Base-by-base conservation (phyloP, 2,888 invertebrate species). In the Eugnorisma glareosa region DNA sequence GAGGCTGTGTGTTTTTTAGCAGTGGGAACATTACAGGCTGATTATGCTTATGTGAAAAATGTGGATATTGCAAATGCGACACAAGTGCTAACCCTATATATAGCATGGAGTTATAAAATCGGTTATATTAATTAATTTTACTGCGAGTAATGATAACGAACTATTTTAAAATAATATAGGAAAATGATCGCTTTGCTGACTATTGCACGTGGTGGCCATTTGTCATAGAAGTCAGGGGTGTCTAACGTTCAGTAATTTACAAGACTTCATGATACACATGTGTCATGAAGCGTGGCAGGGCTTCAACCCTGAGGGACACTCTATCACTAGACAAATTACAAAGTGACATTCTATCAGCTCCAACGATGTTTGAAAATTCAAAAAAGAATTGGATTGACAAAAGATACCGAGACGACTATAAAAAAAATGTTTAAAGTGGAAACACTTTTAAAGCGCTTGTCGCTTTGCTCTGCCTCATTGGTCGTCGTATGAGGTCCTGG, bases 151-250 rank as follows among this genome's bases (percentile, higher is more conserved):
- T 21, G 43, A 43, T 37, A 57, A 8, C 13, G 11, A 37, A n/a
- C n/a, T 18, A 31, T 45, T 67, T 0, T 68, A 18, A 31, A 18
- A 13, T 6, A 13, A 2, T 13, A 24, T 63, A 63, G 24, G 31
- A 43, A 71, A 70, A 43, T 73, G 10, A 73, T 73, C 57, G 24
- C 57, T 24, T 73, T 1, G 15, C 57, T 45, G n/a, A 13, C 7
- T 64, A 35, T 2, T 15, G n/a, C 45, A 28, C 21, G 73, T 73
- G 45, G 15, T 8, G 18, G 51, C 40, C 10, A 73, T 73, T 73
- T 57, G n/a, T 73, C n/a, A 73, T 43, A n/a, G 21, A 45, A 73
- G 54, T 72, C 72, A 43, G 43, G n/a, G n/a, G 57, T 57, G 43
- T 57, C 43, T n/a, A 31, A 57, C 10, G 31, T 6, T 43, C 15